A percentile compares a stretch with the other conserved stretches of the same genome.
Evolutionary conservation across 37 sponge, comb jelly and placozoan species (phyloP).

Genomic region (Agelas oroides): DNA sequence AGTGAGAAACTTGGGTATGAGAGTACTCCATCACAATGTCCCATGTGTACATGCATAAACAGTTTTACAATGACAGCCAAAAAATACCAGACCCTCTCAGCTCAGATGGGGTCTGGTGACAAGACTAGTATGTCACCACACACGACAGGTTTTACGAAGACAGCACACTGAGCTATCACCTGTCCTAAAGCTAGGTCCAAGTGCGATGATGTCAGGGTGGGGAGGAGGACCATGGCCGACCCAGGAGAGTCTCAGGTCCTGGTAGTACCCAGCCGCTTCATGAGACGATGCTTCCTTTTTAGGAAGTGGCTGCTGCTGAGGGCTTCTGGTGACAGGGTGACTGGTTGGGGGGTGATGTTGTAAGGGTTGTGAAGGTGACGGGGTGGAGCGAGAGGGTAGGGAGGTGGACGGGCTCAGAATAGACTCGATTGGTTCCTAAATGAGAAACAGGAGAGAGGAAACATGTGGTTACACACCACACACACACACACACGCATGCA

Average conservation of each 20-base stretch:
- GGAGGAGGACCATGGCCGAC: neutral
- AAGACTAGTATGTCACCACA: too few species aligned
- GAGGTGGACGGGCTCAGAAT: neutral
- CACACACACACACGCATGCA: conserved; percentile 26
- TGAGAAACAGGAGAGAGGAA: neutral
- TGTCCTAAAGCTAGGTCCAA: conserved; percentile 7
- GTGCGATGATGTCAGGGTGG: conserved; percentile 47
- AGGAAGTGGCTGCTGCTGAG: neutral
- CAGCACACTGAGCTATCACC: too few species aligned
- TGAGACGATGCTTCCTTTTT: neutral
- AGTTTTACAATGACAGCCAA: too few species aligned
- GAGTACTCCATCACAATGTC: too few species aligned
- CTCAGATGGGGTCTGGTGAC: too few species aligned
- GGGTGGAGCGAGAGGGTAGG: neutral
- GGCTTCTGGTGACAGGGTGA: neutral
- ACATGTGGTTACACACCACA: neutral
- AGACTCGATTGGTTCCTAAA: neutral
- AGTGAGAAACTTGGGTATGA: too few species aligned
- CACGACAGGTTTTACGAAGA: too few species aligned
- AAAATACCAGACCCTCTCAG: too few species aligned
- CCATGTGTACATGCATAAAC: too few species aligned
- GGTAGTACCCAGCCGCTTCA: neutral
- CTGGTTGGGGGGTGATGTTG: neutral
- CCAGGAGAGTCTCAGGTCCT: neutral
- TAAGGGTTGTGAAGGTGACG: neutral